Base-by-base conservation (phyloP, 1,140 invertebrate species). In the Lasaia peninsularis region DNA sequence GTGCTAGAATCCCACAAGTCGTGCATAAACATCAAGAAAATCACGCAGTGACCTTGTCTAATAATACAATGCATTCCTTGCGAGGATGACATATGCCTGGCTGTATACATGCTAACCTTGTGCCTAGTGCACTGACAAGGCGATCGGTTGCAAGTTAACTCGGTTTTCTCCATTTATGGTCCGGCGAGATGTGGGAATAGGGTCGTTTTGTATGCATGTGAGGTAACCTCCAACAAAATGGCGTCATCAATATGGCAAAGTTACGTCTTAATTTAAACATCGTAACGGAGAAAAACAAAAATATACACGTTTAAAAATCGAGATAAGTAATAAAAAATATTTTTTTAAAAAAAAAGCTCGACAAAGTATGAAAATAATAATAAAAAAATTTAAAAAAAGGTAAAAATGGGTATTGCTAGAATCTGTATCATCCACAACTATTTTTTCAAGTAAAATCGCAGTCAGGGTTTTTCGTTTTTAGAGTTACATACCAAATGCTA, bases 141-240 rank as follows among this genome's bases (percentile, higher is more conserved):
- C 18, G 44, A 31, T 21, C 52, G 32, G 31, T 44, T 21, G 44
- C 44, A 21, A 48, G 2, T 48, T 48, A 20, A 48, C 44, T 21
- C 18, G 20, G 44, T 48, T 48, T 48, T 48, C 44, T 48, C 53
- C 53, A 56, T 56, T 31, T 56, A 56, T 28, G 53, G 53, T 24
- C 14, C 18, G 31, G 20, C 11, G 44, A 14, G 14, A 48, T 56
- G 53, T 56, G 53, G 37, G 53, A 56, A 56, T 44, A 37, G 31
- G 53, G 53, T 56, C 53, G 53, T 44, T 56, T 40, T 56, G 37
- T 56, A 56, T 55, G 53, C 53, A 55, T 44, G 40, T 44, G 40
- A 16, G 40, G 40, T 44, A 44, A 44, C 40, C 40, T 37, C 14
- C n/a, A 44, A 18, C 10, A 20, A 44, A 18, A 44, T 20, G 40